These are phyloP conservation scores for Proteles cristata DNA, from an alignment of 2,113 vertebrate genomes.

Conservation along the genomic window DNA sequence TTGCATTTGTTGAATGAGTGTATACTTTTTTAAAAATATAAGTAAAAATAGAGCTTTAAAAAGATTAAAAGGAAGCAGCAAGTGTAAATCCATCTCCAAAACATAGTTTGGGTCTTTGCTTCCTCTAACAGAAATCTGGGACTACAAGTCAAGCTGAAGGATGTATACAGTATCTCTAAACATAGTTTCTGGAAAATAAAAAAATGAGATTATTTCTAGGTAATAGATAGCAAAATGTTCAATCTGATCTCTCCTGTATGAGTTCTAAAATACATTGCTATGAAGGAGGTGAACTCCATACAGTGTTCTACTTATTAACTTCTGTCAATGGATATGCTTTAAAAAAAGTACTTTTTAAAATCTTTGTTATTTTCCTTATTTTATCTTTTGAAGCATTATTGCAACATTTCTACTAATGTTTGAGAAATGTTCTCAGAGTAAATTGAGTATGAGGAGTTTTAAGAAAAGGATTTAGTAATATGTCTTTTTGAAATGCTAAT, in stretches of 20 bases:
- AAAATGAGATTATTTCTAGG: conserved; percentile 54
- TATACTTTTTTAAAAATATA: neutral
- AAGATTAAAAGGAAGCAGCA: neutral
- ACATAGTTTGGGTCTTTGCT: conserved; percentile 40
- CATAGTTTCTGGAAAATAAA: conserved; percentile 54
- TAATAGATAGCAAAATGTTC: conserved; percentile 51
- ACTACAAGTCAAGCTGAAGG: neutral
- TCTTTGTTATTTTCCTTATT: conserved; percentile 53
- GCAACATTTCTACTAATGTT: conserved; percentile 44
- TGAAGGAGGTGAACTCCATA: conserved; percentile 29
- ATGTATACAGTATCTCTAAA: conserved; percentile 16
- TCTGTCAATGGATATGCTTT: neutral
- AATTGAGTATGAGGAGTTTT: conserved; percentile 41
- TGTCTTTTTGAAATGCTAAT: conserved; percentile 69
- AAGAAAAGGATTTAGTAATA: conserved; percentile 34
- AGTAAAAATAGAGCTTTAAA: neutral
- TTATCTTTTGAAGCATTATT: conserved; percentile 32
- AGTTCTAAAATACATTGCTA: conserved; percentile 40
- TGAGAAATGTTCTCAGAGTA: conserved; percentile 54
- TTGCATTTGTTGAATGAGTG: neutral
- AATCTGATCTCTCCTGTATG: conserved; percentile 30
- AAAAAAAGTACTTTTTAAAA: conserved; percentile 61
- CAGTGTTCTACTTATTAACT: conserved; percentile 49
- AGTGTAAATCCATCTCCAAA: conserved; percentile 22
- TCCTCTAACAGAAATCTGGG: neutral